These are phyloP conservation scores for Gracilinanus agilis DNA, from an alignment of 2,113 vertebrate genomes.

Conservation along the genomic window DNA sequence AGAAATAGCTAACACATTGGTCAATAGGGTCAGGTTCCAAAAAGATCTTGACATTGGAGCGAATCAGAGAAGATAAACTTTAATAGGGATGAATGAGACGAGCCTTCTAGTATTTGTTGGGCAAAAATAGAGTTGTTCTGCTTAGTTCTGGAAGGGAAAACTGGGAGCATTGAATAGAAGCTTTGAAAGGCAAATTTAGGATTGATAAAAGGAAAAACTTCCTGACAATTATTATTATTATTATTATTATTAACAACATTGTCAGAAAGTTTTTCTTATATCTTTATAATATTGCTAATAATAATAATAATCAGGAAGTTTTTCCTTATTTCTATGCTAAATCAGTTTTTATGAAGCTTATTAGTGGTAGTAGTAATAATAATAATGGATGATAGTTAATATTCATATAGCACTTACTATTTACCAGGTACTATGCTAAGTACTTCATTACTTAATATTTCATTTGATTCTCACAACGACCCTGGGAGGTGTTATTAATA, in stretches of 20 bases:
- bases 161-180: neutral
- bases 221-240: neutral
- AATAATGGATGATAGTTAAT: neutral
- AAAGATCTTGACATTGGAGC: neutral
- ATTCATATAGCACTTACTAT: neutral
- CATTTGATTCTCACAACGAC: neutral
- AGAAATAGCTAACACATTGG: neutral
- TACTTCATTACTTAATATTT: neutral
- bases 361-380: neutral
- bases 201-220: neutral
- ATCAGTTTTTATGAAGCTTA: neutral
- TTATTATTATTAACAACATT: neutral
- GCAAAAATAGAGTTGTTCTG: neutral
- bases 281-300: neutral
- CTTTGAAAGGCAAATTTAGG: neutral
- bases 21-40: neutral
- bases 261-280: no score
- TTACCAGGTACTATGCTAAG: no score
- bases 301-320: neutral
- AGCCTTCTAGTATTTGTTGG: neutral
- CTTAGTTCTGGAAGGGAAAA: neutral
- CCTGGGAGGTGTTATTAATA: neutral
- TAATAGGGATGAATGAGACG: neutral
- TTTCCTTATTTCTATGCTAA: neutral
- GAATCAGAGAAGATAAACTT: neutral